Percentiles rank a stretch among this genome's conserved stretches.
phyloP scores from a whole-genome alignment of 2,113 vertebrate genomes.

The Brachionichthys hirsutus region DNA sequence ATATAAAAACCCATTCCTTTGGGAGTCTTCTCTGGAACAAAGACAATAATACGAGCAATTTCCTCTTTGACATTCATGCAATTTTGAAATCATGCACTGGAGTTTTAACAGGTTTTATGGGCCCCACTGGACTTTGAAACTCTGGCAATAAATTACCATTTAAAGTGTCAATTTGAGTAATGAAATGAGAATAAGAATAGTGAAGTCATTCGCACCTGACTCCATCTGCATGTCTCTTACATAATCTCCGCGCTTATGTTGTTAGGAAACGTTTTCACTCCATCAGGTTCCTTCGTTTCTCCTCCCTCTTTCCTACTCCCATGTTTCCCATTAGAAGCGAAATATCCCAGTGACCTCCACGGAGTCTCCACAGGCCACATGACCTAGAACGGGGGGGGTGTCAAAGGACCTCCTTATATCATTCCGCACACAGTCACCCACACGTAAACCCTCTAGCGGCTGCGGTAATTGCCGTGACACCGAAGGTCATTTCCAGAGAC shows the following conservation, averaged over 20 bases:
- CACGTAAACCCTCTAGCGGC: constrained; percentile 52
- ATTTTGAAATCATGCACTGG: constrained; percentile 34
- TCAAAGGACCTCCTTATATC: constrained; percentile 68
- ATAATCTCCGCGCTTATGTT: neutral
- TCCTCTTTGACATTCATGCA: constrained; percentile 60
- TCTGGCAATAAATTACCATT: constrained; percentile 22
- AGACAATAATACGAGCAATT: constrained; percentile 40
- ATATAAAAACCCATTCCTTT: constrained; percentile 56
- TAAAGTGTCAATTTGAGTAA: constrained; percentile 39
- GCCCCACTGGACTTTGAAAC: constrained; percentile 39
- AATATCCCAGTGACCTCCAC: constrained; percentile 67
- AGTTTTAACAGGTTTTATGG: constrained; percentile 44
- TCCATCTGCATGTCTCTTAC: constrained; percentile 10
- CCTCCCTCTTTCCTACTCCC: constrained; percentile 41
- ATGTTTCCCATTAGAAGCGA: constrained; percentile 61
- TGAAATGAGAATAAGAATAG: constrained; percentile 13
- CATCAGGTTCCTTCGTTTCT: constrained; percentile 1
- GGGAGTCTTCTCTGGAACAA: constrained; percentile 48
- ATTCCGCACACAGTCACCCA: constrained; percentile 52
- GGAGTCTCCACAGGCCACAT: constrained; percentile 62
- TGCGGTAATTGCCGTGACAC: constrained; percentile 70
- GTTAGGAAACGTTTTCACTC: neutral
- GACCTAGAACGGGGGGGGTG: constrained; percentile 64
- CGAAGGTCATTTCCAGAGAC: constrained; percentile 69
- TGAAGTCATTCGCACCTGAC: constrained; percentile 27